A percentile compares a stretch with the other conserved stretches of the same genome.
Evolutionary conservation across 2,113 vertebrate species (phyloP).

Genomic region (Prinia subflava): DNA sequence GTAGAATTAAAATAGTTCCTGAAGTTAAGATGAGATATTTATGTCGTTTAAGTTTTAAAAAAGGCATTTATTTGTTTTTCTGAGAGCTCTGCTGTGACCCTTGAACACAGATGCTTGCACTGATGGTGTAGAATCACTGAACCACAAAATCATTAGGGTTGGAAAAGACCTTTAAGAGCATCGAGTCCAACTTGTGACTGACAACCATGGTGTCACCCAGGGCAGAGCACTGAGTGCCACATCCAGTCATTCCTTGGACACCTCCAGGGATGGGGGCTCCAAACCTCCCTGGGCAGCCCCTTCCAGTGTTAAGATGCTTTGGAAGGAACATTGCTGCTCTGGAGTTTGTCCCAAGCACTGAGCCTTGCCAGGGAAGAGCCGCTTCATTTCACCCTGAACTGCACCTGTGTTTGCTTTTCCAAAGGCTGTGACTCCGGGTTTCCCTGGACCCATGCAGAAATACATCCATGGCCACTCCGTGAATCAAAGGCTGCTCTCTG

Average conservation of each 20-base stretch:
- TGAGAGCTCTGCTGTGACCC: not conserved
- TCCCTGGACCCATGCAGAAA: not conserved
- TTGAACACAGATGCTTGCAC: not conserved
- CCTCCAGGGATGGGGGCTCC: not conserved
- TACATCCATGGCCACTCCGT: not conserved
- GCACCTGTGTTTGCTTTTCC: not conserved
- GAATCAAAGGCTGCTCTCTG: not conserved
- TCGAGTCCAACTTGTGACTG: fast-evolving
- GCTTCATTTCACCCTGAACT: not conserved
- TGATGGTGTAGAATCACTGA: not conserved
- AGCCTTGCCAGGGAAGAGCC: not conserved
- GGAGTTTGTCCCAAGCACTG: not conserved
- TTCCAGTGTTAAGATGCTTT: not conserved
- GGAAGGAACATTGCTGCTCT: not conserved
- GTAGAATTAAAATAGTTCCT: not conserved
- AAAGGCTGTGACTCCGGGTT: fast-evolving
- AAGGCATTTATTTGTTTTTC: not conserved
- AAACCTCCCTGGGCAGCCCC: not conserved
- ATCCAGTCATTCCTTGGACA: not conserved
- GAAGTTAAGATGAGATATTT: not conserved
- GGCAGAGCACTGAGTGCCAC: not conserved
- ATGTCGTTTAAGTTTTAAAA: not conserved
- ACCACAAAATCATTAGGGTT: not conserved
- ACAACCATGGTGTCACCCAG: not conserved
- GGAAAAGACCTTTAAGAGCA: not conserved